phyloP scores from a whole-genome alignment of 1,140 invertebrate genomes.

The Laupala kohalensis region DNA sequence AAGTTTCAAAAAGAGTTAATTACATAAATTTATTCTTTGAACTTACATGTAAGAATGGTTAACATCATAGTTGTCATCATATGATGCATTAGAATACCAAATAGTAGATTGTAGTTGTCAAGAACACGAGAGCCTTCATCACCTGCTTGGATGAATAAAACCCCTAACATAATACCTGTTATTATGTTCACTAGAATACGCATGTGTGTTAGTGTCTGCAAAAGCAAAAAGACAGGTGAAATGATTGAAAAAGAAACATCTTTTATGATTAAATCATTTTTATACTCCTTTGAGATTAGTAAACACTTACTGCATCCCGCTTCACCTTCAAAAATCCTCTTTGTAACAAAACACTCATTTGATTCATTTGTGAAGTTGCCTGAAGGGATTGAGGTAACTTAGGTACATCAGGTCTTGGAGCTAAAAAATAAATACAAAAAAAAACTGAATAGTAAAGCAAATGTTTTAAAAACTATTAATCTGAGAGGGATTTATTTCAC shows the following conservation, averaged over 20 bases:
- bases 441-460: too few relatives aligned
- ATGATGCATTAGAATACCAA: conserved; percentile 68
- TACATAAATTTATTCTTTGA: too few relatives aligned
- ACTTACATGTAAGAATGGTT: conserved; percentile 67
- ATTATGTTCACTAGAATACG: conserved; percentile 57
- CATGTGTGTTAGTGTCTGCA: conserved; percentile 79
- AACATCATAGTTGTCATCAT: conserved; percentile 79
- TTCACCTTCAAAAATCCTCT: conserved; percentile 57
- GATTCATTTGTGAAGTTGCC: conserved; percentile 53
- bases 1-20: too few relatives aligned
- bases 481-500: too few relatives aligned
- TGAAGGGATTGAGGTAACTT: conserved; percentile 30
- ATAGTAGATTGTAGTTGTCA: conserved; percentile 70
- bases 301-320: conserved; percentile 43
- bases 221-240: conserved; percentile 11
- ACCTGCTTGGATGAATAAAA: conserved; percentile 53
- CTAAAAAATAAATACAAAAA: too few relatives aligned
- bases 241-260: neutral
- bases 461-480: too few relatives aligned
- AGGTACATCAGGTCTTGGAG: neutral
- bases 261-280: neutral
- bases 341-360: conserved; percentile 50
- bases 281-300: neutral
- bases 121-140: conserved; percentile 55
- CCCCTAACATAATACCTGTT: conserved; percentile 58